Base-by-base conservation (phyloP, 2,113 vertebrate species). In the Zosterops lateralis region DNA sequence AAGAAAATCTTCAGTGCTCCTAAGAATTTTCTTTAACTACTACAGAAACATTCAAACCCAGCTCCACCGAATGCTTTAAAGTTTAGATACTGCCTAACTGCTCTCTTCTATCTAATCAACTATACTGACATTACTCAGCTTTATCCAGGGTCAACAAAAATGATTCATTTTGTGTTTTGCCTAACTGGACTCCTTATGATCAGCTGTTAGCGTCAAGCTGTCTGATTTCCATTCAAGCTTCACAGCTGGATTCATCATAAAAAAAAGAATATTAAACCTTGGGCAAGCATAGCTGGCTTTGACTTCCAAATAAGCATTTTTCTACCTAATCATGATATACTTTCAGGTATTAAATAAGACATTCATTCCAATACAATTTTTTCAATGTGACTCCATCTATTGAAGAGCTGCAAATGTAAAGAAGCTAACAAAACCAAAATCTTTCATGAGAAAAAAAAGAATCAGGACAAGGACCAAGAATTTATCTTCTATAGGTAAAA, bases 161-260 rank as follows among this genome's bases (percentile, higher is more conserved):
- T 48, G 51, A 93, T 22, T 92, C 83, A 85, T 73, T 91, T 57
- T 78, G 32, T 12, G 6, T 64, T 79, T 83, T 91, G 64, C 70
- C 56, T 85, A 84, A 92, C 71, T 58, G 54, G 71, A 61, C 88
- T 40, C 38, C 74, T 84, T 67, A 40, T 25, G 73, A 95, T 75
- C 78, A 92, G 92, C 79, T 93, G 91, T 81, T 51, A 82, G 34
- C 57, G 67, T 62, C 44, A 91, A 90, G 54, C 87, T 76, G 62
- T 7, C 78, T 73, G 40, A 95, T 92, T 95, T 93, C 87, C 81
- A 96, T 73, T 94, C 54, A 92, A 60, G 16, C 36, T 93, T 85
- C 92, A 86, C 80, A 96, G 88, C 66, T 95, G 76, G 61, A 94
- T 84, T 78, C 40, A 94, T 44, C 78, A 94, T 22, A 67, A 74